phyloP scores from a whole-genome alignment of 2,113 vertebrate genomes.

The Osmerus eperlanus region DNA sequence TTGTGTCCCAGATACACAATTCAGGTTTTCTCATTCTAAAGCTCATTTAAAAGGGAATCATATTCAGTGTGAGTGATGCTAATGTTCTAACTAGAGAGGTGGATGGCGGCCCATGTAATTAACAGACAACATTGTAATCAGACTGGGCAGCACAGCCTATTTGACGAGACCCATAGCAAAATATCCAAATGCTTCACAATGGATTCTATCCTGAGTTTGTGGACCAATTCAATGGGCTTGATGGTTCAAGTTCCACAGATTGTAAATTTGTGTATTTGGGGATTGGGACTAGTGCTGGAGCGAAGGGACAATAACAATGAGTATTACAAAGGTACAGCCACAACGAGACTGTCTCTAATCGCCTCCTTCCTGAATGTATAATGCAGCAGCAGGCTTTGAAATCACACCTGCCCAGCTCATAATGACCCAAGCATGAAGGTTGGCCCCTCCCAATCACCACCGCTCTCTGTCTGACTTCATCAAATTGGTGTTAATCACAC shows the following conservation, averaged over 20 bases:
- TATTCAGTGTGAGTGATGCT: neutral
- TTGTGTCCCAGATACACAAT: neutral
- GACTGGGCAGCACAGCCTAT: neutral
- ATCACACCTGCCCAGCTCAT: conserved; percentile 39
- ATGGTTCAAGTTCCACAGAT: no score
- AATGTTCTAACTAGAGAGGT: neutral
- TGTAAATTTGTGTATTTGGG: conserved; percentile 9
- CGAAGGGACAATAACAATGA: conserved; percentile 14
- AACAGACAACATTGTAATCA: neutral
- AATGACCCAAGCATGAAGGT: conserved; percentile 1
- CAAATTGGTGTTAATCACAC: neutral
- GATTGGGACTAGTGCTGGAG: neutral
- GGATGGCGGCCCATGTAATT: neutral
- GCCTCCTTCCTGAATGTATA: conserved; percentile 42
- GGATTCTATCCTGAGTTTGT: neutral
- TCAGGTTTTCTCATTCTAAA: neutral
- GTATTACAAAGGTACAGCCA: conserved; percentile 21
- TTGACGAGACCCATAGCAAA: neutral
- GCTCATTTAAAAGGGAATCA: no score
- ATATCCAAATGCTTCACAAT: neutral
- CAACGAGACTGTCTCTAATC: conserved; percentile 1
- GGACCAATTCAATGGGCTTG: neutral
- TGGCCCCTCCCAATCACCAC: neutral
- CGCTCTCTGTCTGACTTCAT: neutral
- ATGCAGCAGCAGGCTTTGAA: conserved; percentile 41